Base-by-base conservation (phyloP, 2,888 invertebrate genomes). In the Ochropleura plecta region DNA sequence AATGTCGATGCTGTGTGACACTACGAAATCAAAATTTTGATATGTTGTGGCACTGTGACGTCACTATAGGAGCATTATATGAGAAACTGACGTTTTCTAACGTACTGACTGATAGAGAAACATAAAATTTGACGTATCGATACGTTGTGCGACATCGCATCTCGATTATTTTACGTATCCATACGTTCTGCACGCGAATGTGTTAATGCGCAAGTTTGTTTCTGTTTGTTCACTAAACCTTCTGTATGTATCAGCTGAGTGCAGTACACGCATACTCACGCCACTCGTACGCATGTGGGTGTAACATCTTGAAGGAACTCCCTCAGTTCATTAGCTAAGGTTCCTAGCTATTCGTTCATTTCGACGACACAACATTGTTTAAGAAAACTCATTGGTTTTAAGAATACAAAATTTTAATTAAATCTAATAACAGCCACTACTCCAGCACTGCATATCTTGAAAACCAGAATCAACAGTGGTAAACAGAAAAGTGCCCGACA, bases 261-360 rank as follows among this genome's bases (percentile, higher is more conserved):
- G 7, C n/a, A n/a, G 46, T 14, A 18, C 57, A 78, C 70, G 63
- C 63, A 83, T 62, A 65, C 59, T 60, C 64, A 57, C 66, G 63
- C 51, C 60, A 72, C 83, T 70, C 60, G 20, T 76, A 53, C 73
- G 60, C 68, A 48, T 82, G 72, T 85, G 70, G 55, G 67, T n/a
- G 74, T 76, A n/a, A 42, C 59, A 40, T 49, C 55, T 75, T 78
- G 73, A 71, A 68, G 57, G 60, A 68, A 78, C 70, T 80, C 76
- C 73, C 75, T 68, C 60, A 51, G 7, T 53, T 51, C 75, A 64
- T 57, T 66, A 72, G 70, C 49, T 60, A 70, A 30, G 55, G 60
- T 77, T 49, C 18, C 57, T 78, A 59, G 57, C 64, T 64, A 63
- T 49, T 46, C 20, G 42, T 63, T 72, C 49, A 70, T 49, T 42